Percentiles rank a stretch among this genome's conserved stretches.
These are phyloP conservation scores for Capromys pilorides DNA, from an alignment of 2,797 vertebrate species.

Conservation along the genomic window DNA sequence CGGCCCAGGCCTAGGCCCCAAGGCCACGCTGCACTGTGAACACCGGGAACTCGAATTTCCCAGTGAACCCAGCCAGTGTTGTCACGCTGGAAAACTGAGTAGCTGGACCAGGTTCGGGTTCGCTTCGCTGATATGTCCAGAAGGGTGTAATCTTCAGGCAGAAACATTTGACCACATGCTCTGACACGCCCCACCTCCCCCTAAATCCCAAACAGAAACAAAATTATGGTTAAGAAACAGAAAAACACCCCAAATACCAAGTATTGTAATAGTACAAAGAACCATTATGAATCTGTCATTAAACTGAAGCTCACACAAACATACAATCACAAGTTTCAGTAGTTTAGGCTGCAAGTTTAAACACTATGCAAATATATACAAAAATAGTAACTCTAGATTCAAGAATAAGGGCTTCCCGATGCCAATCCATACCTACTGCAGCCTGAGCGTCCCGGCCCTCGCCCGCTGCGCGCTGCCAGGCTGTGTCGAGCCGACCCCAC, in stretches of 20 bases:
- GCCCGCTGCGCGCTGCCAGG: slow-evolving; percentile 73
- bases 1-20: slow-evolving; percentile 69
- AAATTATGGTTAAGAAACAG: slow-evolving; percentile 66
- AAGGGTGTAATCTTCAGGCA: slow-evolving; percentile 62
- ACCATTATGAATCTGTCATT: slow-evolving; percentile 79
- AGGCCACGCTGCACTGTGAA: slow-evolving; percentile 66
- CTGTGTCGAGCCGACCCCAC: slow-evolving; percentile 68
- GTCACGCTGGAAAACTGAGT: slow-evolving; percentile 52
- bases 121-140: slow-evolving; percentile 71
- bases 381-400: slow-evolving; percentile 83
- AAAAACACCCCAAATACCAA: slow-evolving; percentile 76
- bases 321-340: slow-evolving; percentile 87
- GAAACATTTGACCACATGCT: slow-evolving; percentile 73
- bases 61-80: slow-evolving; percentile 72
- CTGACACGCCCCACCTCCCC: neutral
- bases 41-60: slow-evolving; percentile 64
- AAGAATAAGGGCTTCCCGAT: slow-evolving; percentile 81
- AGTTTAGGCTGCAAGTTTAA: slow-evolving; percentile 87
- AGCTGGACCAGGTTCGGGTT: slow-evolving; percentile 70
- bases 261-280: slow-evolving; percentile 74
- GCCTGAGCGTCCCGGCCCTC: slow-evolving; percentile 77
- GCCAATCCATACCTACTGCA: slow-evolving; percentile 81
- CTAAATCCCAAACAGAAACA: slow-evolving; percentile 51
- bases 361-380: slow-evolving; percentile 84
- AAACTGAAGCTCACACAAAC: slow-evolving; percentile 82